Percentiles rank a stretch among this genome's conserved stretches.
phyloP scores from a whole-genome alignment of 2,888 invertebrate genomes.

The Eilema griseolum region DNA sequence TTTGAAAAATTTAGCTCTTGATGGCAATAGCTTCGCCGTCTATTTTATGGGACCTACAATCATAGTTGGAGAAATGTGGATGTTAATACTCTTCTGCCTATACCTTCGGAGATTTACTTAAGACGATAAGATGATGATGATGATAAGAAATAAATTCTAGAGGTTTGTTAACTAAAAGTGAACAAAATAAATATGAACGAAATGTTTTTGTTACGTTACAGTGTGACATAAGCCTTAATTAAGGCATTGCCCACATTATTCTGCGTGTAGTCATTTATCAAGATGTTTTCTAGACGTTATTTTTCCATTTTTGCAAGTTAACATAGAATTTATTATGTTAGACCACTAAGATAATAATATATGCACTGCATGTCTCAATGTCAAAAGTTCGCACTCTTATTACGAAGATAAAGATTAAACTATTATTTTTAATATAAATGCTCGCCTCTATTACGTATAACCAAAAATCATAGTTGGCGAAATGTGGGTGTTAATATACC shows the following conservation, averaged over 20 bases:
- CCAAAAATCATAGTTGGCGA: too few relatives aligned
- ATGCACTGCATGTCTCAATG: background rate
- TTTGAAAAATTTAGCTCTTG: too few relatives aligned
- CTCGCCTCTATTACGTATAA: too few relatives aligned
- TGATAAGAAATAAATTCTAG: background rate
- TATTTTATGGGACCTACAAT: too few relatives aligned
- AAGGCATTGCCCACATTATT: slow-evolving; percentile 40
- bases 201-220: slow-evolving; percentile 19
- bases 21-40: too few relatives aligned
- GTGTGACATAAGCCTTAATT: slow-evolving; percentile 40
- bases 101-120: too few relatives aligned
- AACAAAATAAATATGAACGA: background rate
- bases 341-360: background rate
- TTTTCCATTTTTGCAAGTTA: slow-evolving; percentile 20
- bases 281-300: slow-evolving; percentile 18
- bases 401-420: too few relatives aligned
- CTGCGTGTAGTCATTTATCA: slow-evolving; percentile 39
- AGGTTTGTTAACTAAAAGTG: background rate
- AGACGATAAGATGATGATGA: too few relatives aligned
- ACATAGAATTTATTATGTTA: slow-evolving; percentile 4
- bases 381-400: background rate
- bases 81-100: too few relatives aligned
- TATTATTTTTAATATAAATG: background rate
- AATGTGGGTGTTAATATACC: too few relatives aligned
- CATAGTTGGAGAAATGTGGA: too few relatives aligned